Evolutionary conservation across 2,797 vertebrate genomes (phyloP), one percentile per base, ranked within the genome.

Genomic region (Xenops minutus): DNA sequence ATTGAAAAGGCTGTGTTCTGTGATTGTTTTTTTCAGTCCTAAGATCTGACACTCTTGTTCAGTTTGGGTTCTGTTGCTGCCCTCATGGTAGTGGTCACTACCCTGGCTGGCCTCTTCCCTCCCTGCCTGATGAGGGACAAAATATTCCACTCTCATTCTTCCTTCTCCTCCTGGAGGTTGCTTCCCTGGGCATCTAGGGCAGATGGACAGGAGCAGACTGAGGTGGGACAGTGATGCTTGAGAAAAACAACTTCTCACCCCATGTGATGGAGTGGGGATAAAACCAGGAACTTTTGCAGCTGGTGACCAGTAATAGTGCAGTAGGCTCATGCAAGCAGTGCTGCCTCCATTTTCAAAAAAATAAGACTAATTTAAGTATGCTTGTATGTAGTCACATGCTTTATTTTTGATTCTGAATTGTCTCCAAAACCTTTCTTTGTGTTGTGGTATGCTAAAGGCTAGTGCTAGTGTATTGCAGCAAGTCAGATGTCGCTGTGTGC

Each of bases 61-160:
- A 51, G 8, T 76, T 63, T 41, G 20, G 15, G 10, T 75, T 68
- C 22, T 5, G 30, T 67, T 80, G 36, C 23, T 75, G 24, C 29
- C 19, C 29, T 85, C 11, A 20, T 10, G 1, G 0, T 5, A n/a
- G 20, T 10, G 16, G 29, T 24, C 7, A 1, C 12, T 46, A 29
- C 24, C 22, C 17, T 51, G 51, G 11, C 5, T n/a, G 27, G 7
- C 8, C 9, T 71, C 32, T 61, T 88, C 5, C 4, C 16, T 59
- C 5, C 7, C 24, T 48, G 22, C 17, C 14, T 43, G 32, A 27
- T 2, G 6, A 78, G 23, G 21, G 39, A 23, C 6, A 55, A 83
- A 78, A 10, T 24, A 43, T 29, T 17, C 9, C 0, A 0, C n/a
- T 49, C 17, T 30, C 7, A 0, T 20, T 26, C 27, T 52, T 62